Conservation (phyloP, 2,888 invertebrate genomes). For the Xestia sexstrigata region DNA sequence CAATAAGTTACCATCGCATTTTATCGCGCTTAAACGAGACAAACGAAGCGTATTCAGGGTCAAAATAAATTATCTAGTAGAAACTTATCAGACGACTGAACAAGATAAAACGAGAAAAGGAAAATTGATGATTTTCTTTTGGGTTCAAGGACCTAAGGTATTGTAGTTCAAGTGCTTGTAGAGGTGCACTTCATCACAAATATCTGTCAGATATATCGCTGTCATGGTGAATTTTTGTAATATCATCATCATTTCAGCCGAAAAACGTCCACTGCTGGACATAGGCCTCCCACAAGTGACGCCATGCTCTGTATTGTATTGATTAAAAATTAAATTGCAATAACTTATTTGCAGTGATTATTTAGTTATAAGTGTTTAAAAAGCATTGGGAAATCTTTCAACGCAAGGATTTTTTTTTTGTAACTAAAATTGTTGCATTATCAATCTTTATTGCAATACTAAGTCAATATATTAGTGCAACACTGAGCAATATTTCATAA, state of each 20-base stretch:
- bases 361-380: background rate
- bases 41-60: background rate
- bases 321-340: background rate
- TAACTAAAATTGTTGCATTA: background rate
- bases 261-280: too few relatives aligned
- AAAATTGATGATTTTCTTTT: background rate
- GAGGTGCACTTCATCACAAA: background rate
- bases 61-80: background rate
- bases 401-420: background rate
- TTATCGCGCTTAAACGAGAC: background rate
- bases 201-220: background rate
- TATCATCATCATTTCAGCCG: background rate
- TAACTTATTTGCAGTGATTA: background rate
- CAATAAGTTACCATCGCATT: slow-evolving; percentile 2
- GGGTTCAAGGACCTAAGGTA: background rate
- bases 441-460: background rate
- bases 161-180: background rate
- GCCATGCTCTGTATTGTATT: background rate
- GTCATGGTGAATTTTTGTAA: background rate
- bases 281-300: too few relatives aligned
- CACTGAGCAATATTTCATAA: background rate
- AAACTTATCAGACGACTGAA: background rate
- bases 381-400: background rate
- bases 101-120: background rate
- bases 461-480: background rate